Evolutionary conservation across 2,888 invertebrate species (phyloP).

Genomic region (Pachymerium ferrugineum): DNA sequence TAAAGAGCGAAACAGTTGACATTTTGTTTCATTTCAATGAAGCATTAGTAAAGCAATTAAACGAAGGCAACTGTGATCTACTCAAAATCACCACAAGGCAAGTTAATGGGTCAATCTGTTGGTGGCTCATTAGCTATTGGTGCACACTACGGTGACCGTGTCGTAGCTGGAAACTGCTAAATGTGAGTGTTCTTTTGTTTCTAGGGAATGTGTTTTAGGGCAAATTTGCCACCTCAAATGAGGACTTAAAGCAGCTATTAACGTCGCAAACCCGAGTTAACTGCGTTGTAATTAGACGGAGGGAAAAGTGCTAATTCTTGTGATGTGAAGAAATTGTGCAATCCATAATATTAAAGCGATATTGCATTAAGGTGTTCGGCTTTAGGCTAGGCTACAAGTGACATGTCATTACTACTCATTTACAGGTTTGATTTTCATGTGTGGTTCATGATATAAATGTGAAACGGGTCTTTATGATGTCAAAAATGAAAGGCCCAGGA

Average conservation of each 20-base stretch:
- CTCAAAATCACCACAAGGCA: conserved; percentile 4
- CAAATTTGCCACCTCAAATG: conserved; percentile 24
- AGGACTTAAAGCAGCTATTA: conserved; percentile 25
- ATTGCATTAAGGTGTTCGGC: conserved; percentile 6
- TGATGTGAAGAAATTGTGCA: conserved; percentile 22
- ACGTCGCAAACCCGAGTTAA: conserved; percentile 27
- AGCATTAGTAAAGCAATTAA: conserved; percentile 10
- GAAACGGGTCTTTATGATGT: neutral
- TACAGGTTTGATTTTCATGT: neutral
- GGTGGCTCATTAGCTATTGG: conserved; percentile 19
- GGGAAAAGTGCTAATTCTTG: conserved; percentile 24
- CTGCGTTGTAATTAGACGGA: conserved; percentile 23
- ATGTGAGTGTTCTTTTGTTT: conserved; percentile 27
- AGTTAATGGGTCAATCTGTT: conserved; percentile 19
- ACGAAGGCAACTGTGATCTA: neutral
- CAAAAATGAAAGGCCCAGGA: neutral
- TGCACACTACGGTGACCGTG: neutral
- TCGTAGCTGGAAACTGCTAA: neutral
- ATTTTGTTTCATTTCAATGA: neutral
- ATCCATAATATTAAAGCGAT: conserved; percentile 24
- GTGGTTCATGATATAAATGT: neutral
- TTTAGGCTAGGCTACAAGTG: neutral
- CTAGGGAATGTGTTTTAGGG: conserved; percentile 23
- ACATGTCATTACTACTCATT: conserved; percentile 6
- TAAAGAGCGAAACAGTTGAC: neutral